phyloP scores from a whole-genome alignment of 1,140 invertebrate genomes.

The Harpegnathos saltator region DNA sequence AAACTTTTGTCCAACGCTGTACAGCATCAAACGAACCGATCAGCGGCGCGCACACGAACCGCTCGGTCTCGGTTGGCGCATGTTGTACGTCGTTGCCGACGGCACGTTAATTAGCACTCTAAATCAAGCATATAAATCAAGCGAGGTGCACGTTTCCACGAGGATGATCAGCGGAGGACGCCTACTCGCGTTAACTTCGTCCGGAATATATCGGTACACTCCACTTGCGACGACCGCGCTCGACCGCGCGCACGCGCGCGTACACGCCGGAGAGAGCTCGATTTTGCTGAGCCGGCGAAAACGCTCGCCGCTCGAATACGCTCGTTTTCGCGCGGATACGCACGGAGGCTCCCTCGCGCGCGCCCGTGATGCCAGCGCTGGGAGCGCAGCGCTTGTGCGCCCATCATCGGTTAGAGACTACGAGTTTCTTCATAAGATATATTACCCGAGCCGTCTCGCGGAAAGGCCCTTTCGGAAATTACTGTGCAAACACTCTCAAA shows the following conservation, averaged over 20 bases:
- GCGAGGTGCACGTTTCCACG: conserved; percentile 71
- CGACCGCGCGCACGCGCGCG: no score
- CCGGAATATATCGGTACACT: conserved; percentile 53
- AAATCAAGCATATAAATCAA: conserved; percentile 75
- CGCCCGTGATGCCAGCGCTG: conserved; percentile 20
- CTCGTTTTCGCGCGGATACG: background rate
- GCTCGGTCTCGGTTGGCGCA: conserved; percentile 47
- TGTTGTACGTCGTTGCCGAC: conserved; percentile 64
- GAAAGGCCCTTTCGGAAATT: conserved; percentile 61
- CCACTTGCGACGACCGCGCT: conserved; percentile 41
- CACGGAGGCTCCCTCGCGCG: conserved; percentile 9
- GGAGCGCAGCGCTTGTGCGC: background rate
- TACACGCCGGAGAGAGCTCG: background rate
- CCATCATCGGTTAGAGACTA: conserved; percentile 36
- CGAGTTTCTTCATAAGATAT: conserved; percentile 63
- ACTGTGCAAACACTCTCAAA: conserved; percentile 56
- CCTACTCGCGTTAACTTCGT: conserved; percentile 67
- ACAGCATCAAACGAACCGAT: conserved; percentile 62
- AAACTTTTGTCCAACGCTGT: conserved; percentile 52
- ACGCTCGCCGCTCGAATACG: background rate
- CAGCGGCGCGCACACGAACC: conserved; percentile 37
- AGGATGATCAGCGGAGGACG: conserved; percentile 72
- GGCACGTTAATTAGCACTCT: conserved; percentile 73
- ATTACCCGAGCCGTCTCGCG: conserved; percentile 31
- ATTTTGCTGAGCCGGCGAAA: conserved; percentile 3